These are phyloP conservation scores for Scolopax rusticola DNA, from an alignment of 2,797 vertebrate genomes.

Conservation along the genomic window DNA sequence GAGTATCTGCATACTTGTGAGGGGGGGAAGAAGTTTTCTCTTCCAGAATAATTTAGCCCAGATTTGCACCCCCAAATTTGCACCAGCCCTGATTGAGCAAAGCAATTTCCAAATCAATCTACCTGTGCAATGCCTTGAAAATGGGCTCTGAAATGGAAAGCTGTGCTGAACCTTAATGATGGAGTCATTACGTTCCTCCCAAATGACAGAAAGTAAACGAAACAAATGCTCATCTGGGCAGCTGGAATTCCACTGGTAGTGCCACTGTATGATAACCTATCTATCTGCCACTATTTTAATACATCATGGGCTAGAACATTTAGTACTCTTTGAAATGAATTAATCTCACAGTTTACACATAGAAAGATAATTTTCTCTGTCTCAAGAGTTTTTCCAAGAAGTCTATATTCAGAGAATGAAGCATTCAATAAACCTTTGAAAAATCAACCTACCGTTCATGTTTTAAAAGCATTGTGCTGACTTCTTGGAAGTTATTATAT, in stretches of 20 bases:
- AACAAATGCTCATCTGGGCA: neutral
- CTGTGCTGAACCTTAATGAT: constrained; percentile 17
- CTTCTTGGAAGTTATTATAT: constrained; percentile 28
- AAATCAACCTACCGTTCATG: neutral
- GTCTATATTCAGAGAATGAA: neutral
- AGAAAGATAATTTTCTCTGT: neutral
- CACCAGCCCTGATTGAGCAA: neutral
- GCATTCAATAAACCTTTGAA: constrained; percentile 27
- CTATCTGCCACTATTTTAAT: neutral
- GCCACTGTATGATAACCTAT: neutral
- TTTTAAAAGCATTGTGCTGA: constrained; percentile 40
- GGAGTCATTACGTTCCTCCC: neutral
- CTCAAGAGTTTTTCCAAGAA: constrained; percentile 16
- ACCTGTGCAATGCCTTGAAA: neutral
- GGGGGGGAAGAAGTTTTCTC: neutral
- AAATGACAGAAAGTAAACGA: neutral
- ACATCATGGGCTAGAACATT: neutral
- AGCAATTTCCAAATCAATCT: constrained; percentile 23
- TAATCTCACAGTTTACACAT: neutral
- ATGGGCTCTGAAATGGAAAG: neutral
- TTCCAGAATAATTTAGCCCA: neutral
- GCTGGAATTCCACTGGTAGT: neutral
- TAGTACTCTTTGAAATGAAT: neutral
- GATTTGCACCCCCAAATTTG: neutral
- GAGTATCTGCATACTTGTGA: neutral